Base-by-base conservation (phyloP, 2,888 invertebrate species). In the Sphecodes monilicornis region DNA sequence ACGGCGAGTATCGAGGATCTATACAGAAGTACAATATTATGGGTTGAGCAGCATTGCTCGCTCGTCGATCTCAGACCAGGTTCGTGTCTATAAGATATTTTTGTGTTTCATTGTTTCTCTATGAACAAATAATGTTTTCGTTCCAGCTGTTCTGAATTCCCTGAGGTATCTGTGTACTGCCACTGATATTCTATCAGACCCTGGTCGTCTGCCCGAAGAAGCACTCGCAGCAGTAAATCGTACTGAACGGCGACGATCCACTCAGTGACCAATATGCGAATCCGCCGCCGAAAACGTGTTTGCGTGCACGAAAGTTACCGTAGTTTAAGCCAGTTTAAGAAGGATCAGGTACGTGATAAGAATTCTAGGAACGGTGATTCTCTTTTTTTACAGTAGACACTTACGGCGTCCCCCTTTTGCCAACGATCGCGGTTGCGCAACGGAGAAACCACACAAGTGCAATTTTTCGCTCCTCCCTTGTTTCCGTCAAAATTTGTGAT, bases 41-140 rank as follows among this genome's bases (percentile, higher is more conserved):
- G 99, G 99, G 97, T 98, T 80, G 99, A 99, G 95, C 99, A 99
- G 94, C 98, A 98, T 95, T 99, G 99, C 95, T 98, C 99, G 68
- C 96, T 99, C 88, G 97, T 98, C 90, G 97, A 98, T 96, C 97
- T 99, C 95, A 96, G 99, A 92, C 99, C 99, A 94, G 98, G 99
- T 99, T 96, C 94, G 84, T 80, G 41, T 39, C 26, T 16, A 54
- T 32, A 70, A 43, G 22, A 29, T n/a, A 4, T 26, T 41, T 22
- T 10, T 18, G 8, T 1, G 2, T 36, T 64, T n/a, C 4, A 54
- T 26, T 4, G 16, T 39, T 22, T 18, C 18, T 54, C 3, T 68
- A 11, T 73, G 75, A 1, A 78, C n/a, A 64, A 77, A 69, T 78
- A 2, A 3, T 36, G 11, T 2, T 60, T 69, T 41, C 32, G 84